These are phyloP conservation scores for Xiphorhynchus elegans DNA, from an alignment of 2,113 vertebrate species.

Conservation along the genomic window DNA sequence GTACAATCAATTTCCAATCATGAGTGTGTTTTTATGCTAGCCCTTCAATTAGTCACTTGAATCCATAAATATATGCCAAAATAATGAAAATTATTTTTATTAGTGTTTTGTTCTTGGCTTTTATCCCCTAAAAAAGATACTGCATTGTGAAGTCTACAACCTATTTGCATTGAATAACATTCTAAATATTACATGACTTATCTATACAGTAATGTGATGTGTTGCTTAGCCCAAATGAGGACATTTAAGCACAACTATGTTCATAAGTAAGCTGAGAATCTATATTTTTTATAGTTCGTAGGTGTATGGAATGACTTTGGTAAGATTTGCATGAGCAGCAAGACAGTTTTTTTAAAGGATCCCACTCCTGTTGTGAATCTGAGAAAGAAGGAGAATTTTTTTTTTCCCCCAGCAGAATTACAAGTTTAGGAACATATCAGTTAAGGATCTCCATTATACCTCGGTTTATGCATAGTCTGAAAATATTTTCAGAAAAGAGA, in stretches of 20 bases:
- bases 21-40: slow-evolving; percentile 52
- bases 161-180: not conserved
- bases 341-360: not conserved
- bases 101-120: not conserved
- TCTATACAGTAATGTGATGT: not conserved
- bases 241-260: not conserved
- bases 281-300: not conserved
- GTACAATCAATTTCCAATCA: slow-evolving; percentile 67
- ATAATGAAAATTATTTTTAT: not conserved
- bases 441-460: not conserved
- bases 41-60: slow-evolving; percentile 46
- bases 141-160: not conserved
- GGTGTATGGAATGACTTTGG: not conserved
- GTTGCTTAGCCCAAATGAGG: not conserved
- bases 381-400: not conserved
- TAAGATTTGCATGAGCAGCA: not conserved
- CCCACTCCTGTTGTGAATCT: rapidly evolving
- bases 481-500: not conserved
- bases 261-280: not conserved
- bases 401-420: not conserved
- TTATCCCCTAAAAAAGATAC: not conserved
- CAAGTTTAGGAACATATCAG: not conserved
- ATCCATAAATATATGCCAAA: slow-evolving; percentile 9
- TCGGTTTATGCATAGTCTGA: not conserved
- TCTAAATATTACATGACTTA: not conserved